phyloP scores from a whole-genome alignment of 2,113 vertebrate genomes.

The Rhynchopsitta pachyrhyncha region DNA sequence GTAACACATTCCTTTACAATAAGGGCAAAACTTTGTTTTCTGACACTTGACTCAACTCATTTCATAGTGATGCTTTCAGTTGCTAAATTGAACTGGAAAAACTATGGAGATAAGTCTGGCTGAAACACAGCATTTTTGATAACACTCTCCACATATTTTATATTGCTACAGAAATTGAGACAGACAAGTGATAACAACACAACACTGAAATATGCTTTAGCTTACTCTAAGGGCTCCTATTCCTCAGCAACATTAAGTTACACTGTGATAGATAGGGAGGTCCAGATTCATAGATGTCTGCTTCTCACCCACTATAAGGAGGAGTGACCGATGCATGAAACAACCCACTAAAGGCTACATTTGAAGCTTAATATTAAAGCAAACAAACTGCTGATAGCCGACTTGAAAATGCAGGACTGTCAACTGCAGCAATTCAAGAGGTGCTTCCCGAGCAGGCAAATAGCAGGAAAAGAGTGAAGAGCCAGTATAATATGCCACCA shows the following conservation, averaged over 20 bases:
- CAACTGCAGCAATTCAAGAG: not conserved
- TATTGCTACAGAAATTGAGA: not conserved
- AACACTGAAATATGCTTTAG: not conserved
- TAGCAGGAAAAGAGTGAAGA: not conserved
- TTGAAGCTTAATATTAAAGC: not conserved
- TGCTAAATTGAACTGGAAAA: not conserved
- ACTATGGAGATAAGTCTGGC: not conserved
- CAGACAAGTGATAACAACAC: not conserved
- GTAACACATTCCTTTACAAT: not conserved
- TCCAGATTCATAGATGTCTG: not conserved
- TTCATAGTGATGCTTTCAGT: not conserved
- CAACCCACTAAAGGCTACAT: not conserved
- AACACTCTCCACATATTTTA: not conserved
- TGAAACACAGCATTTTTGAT: not conserved
- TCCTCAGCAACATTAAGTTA: not conserved
- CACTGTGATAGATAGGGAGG: not conserved
- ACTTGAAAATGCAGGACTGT: not conserved
- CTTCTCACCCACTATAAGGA: fast-evolving
- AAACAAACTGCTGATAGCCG: not conserved
- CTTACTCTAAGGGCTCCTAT: not conserved
- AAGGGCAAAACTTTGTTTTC: not conserved
- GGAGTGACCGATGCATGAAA: not conserved
- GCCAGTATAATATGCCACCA: not conserved
- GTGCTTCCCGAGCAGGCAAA: not conserved
- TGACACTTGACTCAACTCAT: not conserved